Evolutionary conservation across 1,140 invertebrate genomes (phyloP).

Genomic region (Macrotrachela quadricornifera): DNA sequence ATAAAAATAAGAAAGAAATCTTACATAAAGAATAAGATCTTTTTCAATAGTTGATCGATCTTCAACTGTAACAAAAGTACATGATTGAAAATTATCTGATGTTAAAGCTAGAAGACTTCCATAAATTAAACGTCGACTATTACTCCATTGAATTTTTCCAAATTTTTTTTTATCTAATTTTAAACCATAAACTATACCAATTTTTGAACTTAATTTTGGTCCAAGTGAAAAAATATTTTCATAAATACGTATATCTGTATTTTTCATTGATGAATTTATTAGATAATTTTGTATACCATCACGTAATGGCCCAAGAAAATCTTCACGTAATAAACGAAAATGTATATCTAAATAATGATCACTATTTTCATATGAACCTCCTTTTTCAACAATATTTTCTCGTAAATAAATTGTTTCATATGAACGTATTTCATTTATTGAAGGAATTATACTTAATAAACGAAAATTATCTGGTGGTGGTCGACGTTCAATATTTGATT

Average conservation of each 20-base stretch:
- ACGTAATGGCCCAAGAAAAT: slow-evolving; percentile 32
- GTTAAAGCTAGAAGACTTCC: slow-evolving; percentile 22
- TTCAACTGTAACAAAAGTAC: too few species aligned
- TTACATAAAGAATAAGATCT: too few species aligned
- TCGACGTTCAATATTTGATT: too few species aligned
- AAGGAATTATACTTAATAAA: slow-evolving; percentile 17
- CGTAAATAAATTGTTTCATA: slow-evolving; percentile 30
- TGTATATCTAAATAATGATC: slow-evolving; percentile 52
- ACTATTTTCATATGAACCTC: slow-evolving; percentile 38
- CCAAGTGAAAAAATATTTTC: too few species aligned
- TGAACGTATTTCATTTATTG: slow-evolving; percentile 15
- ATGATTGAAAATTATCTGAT: too few species aligned
- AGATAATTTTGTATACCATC: too few species aligned
- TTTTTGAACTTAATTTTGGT: too few species aligned
- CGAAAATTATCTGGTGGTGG: slow-evolving; percentile 21
- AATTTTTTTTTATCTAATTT: slow-evolving; percentile 9
- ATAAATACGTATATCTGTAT: too few species aligned
- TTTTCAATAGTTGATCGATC: too few species aligned
- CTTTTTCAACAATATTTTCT: slow-evolving; percentile 38
- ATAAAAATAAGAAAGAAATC: too few species aligned
- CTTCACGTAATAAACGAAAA: slow-evolving; percentile 49
- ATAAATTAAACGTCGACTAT: slow-evolving; percentile 38
- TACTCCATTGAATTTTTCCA: slow-evolving; percentile 12
- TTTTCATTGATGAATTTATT: too few species aligned
- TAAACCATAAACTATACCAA: slow-evolving; percentile 11